Percentiles rank a stretch among this genome's conserved stretches.
Conservation (phyloP, 2,888 invertebrate genomes). For the Cheilosia pagana region DNA sequence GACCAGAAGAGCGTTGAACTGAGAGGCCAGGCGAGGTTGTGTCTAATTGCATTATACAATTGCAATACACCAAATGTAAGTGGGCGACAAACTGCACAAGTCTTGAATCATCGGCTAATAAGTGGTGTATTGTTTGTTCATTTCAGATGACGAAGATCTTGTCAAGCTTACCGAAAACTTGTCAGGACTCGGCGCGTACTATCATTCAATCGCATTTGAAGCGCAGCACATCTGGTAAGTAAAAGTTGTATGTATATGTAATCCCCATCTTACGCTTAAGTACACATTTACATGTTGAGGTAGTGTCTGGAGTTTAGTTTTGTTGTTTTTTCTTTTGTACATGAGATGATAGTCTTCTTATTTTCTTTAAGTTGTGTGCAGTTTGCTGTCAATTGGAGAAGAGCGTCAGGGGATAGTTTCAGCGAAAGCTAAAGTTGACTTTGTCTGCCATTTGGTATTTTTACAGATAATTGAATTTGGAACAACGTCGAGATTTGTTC, state of each 20-base stretch:
- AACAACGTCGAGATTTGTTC: too few species aligned
- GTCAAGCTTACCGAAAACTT: conserved; percentile 88
- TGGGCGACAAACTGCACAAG: neutral
- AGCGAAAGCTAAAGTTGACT: neutral
- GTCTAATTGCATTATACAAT: conserved; percentile 94
- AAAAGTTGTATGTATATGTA: neutral
- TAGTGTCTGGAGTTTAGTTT: conserved; percentile 41
- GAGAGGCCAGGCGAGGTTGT: conserved; percentile 88
- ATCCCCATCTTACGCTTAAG: conserved; percentile 3
- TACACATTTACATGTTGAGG: conserved; percentile 52
- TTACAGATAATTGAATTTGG: too few species aligned
- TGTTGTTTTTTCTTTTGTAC: conserved; percentile 34
- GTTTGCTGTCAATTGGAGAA: conserved; percentile 24
- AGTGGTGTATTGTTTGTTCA: conserved; percentile 12
- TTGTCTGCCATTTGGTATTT: neutral
- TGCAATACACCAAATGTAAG: conserved; percentile 90
- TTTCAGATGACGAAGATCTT: conserved; percentile 92
- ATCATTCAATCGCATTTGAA: conserved; percentile 90
- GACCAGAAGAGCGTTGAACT: conserved; percentile 89
- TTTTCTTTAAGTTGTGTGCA: conserved; percentile 26
- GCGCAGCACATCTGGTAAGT: conserved; percentile 85
- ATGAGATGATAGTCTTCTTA: conserved; percentile 13
- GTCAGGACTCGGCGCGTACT: conserved; percentile 89
- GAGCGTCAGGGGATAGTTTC: neutral
- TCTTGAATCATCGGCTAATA: neutral